These are phyloP conservation scores for Papilio helenus DNA, from an alignment of 1,140 invertebrate genomes.

Conservation along the genomic window DNA sequence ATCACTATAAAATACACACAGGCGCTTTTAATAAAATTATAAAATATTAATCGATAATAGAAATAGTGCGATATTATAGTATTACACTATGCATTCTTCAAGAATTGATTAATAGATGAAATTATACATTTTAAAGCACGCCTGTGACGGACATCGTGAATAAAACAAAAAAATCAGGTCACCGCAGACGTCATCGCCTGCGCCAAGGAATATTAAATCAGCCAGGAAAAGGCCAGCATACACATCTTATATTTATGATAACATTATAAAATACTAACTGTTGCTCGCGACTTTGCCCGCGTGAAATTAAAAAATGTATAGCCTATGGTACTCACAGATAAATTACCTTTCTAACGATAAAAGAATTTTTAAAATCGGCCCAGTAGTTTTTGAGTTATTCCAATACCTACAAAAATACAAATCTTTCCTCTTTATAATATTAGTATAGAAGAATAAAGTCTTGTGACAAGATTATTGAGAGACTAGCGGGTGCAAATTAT, in stretches of 20 bases:
- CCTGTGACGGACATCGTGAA: neutral
- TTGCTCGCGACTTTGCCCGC: no score
- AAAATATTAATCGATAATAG: no score
- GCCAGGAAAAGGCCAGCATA: neutral
- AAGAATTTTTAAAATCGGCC: no score
- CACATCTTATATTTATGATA: neutral
- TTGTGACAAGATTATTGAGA: neutral
- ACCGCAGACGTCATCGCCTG: constrained; percentile 11
- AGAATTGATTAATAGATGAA: neutral
- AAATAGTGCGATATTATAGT: neutral
- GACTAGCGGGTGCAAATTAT: neutral
- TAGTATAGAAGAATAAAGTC: neutral
- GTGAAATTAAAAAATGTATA: no score
- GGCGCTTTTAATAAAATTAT: neutral
- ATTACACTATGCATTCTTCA: neutral
- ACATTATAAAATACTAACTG: no score
- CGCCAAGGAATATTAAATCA: constrained; percentile 7
- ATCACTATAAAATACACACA: neutral
- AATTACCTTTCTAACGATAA: no score
- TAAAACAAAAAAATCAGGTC: constrained; percentile 22
- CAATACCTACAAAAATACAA: no score
- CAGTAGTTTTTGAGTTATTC: no score
- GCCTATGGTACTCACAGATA: no score
- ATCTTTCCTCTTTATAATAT: no score
- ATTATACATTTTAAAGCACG: neutral